These are phyloP conservation scores for Zelleria hepariella DNA, from an alignment of 2,888 invertebrate genomes.

Conservation along the genomic window DNA sequence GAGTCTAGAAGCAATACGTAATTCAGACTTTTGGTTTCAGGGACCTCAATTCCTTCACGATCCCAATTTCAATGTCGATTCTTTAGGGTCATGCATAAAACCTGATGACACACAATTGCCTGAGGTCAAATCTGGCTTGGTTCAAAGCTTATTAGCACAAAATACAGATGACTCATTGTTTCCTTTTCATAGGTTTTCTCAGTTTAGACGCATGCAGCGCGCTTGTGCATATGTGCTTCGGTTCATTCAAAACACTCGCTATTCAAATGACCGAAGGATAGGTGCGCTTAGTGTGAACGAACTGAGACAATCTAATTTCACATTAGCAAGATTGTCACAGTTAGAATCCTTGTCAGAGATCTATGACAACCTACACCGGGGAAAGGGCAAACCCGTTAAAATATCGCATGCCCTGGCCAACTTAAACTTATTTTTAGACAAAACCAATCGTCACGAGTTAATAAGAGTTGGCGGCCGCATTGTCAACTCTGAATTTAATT, in stretches of 20 bases:
- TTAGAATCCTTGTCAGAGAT: neutral
- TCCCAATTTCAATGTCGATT: neutral
- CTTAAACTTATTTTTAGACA: conserved; percentile 8
- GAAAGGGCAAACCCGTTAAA: neutral
- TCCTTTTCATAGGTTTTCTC: conserved; percentile 10
- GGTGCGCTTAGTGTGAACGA: conserved; percentile 9
- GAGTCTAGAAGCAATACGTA: conserved; percentile 6
- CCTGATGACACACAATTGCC: conserved; percentile 9
- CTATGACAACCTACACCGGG: neutral
- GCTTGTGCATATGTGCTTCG: conserved; percentile 13
- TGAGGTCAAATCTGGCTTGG: conserved; percentile 6
- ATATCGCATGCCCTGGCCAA: neutral
- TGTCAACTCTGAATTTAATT: conserved; percentile 7
- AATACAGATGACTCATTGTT: conserved; percentile 2
- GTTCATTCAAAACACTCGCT: conserved; percentile 13
- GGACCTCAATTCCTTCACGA: conserved; percentile 14
- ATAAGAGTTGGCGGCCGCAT: conserved; percentile 11
- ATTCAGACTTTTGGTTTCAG: conserved; percentile 16
- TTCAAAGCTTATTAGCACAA: conserved; percentile 1
- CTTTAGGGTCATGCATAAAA: neutral
- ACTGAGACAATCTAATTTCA: neutral
- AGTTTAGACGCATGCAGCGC: conserved; percentile 10
- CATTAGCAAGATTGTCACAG: conserved; percentile 2
- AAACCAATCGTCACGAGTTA: neutral
- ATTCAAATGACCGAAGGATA: neutral